Conservation (phyloP, 2,797 vertebrate genomes). For the Tadarida brasiliensis region DNA sequence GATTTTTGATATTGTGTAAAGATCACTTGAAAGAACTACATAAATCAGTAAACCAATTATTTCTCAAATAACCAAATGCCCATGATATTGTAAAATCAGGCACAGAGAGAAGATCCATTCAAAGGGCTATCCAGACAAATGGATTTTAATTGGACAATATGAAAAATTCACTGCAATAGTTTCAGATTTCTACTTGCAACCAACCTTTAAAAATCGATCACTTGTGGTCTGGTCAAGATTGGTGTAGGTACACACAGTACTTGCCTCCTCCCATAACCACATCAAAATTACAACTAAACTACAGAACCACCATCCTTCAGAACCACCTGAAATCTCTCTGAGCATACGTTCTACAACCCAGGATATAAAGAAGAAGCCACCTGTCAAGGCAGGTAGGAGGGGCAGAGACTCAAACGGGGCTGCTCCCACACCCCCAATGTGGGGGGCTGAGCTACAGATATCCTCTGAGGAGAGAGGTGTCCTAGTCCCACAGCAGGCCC, state of each 20-base stretch:
- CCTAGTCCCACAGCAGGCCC: background rate
- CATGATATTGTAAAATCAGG: background rate
- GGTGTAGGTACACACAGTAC: background rate
- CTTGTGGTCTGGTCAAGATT: background rate
- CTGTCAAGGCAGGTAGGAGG: background rate
- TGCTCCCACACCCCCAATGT: background rate
- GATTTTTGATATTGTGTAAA: background rate
- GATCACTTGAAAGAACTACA: background rate
- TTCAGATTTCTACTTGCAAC: background rate
- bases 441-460: background rate
- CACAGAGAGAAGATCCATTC: background rate
- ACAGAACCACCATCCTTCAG: background rate
- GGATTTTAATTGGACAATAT: background rate
- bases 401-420: background rate
- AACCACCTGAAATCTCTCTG: background rate
- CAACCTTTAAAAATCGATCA: background rate
- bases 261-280: background rate
- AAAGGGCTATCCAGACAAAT: background rate
- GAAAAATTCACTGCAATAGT: background rate
- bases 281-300: background rate
- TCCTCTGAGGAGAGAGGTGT: background rate
- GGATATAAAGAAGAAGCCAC: background rate
- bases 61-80: constrained; percentile 3
- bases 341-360: background rate
- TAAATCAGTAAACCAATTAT: constrained; percentile 31